phyloP scores from a whole-genome alignment of 2,888 invertebrate species.

The Leucoma salicis region DNA sequence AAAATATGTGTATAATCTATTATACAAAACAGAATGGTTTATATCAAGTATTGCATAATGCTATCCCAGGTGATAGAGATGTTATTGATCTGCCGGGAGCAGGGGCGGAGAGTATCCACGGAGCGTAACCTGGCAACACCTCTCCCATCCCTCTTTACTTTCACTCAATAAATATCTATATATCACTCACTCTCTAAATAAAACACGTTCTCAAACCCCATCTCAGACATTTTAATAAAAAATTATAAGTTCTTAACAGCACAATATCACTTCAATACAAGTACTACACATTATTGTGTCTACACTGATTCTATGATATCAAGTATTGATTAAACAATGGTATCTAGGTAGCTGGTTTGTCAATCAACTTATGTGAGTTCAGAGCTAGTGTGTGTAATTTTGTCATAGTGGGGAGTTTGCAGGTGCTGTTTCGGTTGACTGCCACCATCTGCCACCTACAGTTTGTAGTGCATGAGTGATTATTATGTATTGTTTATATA shows the following conservation, averaged over 20 bases:
- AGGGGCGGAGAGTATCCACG: constrained; percentile 57
- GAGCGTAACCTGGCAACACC: constrained; percentile 78
- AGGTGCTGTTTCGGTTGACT: constrained; percentile 68
- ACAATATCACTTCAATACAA: constrained; percentile 41
- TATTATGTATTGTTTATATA: constrained; percentile 41
- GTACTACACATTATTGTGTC: constrained; percentile 59
- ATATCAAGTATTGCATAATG: constrained; percentile 67
- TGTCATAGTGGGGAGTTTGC: constrained; percentile 59
- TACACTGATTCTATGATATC: constrained; percentile 49
- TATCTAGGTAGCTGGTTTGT: constrained; percentile 45
- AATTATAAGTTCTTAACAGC: constrained; percentile 32
- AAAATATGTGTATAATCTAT: no score
- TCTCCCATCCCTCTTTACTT: constrained; percentile 62
- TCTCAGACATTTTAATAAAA: constrained; percentile 66
- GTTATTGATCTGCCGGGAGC: constrained; percentile 74
- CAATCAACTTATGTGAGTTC: constrained; percentile 15
- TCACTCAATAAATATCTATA: constrained; percentile 48
- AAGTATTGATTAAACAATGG: constrained; percentile 76
- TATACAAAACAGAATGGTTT: constrained; percentile 31
- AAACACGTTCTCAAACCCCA: constrained; percentile 79
- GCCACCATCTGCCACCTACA: constrained; percentile 66
- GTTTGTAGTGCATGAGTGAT: constrained; percentile 57
- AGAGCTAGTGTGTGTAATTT: constrained; percentile 46
- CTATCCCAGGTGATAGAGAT: constrained; percentile 68
- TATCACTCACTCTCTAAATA: constrained; percentile 79